These are phyloP conservation scores for Sarcoramphus papa DNA, from an alignment of 2,797 vertebrate genomes.

Conservation along the genomic window DNA sequence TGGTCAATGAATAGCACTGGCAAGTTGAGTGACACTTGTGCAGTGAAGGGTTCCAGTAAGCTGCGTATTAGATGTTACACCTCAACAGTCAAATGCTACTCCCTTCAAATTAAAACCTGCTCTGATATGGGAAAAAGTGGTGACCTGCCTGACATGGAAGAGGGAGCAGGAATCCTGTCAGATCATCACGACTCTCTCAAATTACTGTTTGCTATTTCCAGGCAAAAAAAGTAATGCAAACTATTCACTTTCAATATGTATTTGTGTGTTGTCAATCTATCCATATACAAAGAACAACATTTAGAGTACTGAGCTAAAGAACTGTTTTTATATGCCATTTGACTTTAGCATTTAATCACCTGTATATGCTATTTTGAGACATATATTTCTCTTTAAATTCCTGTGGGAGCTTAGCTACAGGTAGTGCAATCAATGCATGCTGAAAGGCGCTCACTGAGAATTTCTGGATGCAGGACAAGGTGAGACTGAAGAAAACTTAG, in stretches of 20 bases:
- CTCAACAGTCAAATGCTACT: neutral
- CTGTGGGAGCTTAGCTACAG: neutral
- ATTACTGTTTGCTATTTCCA: neutral
- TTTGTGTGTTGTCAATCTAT: neutral
- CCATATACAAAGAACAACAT: neutral
- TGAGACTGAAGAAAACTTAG: neutral
- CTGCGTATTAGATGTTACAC: rapidly evolving
- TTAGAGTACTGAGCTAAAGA: neutral
- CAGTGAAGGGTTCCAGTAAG: neutral
- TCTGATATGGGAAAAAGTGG: neutral
- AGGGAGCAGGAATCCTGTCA: neutral
- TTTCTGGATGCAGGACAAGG: neutral
- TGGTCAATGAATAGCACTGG: neutral
- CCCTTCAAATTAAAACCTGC: neutral
- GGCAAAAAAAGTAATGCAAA: neutral
- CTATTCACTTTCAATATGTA: neutral
- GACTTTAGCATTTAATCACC: neutral
- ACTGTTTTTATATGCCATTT: neutral
- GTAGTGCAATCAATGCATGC: neutral
- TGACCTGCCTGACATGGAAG: neutral
- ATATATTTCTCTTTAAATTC: neutral
- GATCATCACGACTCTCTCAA: neutral
- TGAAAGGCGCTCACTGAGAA: neutral
- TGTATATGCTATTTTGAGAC: neutral
- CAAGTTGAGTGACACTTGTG: neutral